A percentile compares a stretch with the other conserved stretches of the same genome.
Evolutionary conservation across 2,888 invertebrate genomes (phyloP).

Genomic region (Escarpia spicata): DNA sequence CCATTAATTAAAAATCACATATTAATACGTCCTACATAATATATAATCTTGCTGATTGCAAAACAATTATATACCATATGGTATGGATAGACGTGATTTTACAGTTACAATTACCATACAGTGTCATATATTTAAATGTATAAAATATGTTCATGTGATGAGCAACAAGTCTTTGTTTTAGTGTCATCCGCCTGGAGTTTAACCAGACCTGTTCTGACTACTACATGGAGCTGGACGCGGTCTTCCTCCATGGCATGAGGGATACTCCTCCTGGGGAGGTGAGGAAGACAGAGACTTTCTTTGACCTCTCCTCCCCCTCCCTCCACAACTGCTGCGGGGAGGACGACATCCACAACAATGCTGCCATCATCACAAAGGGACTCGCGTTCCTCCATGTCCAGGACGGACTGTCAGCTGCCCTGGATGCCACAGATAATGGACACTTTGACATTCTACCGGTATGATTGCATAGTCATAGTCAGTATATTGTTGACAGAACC

Average conservation of each 20-base stretch:
- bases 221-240: constrained; percentile 88
- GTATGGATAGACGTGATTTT: neutral
- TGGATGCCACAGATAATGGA: constrained; percentile 45
- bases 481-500: neutral
- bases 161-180: constrained; percentile 62
- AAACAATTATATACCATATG: too few relatives aligned
- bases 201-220: constrained; percentile 83
- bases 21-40: too few relatives aligned
- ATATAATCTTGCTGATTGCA: too few relatives aligned
- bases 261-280: neutral
- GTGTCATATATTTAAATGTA: neutral
- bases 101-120: neutral
- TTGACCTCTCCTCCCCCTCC: constrained; percentile 1
- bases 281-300: neutral
- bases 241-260: constrained; percentile 60
- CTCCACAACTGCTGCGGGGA: constrained; percentile 19
- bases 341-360: neutral
- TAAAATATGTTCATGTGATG: too few relatives aligned
- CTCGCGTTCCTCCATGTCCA: constrained; percentile 34
- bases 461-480: constrained; percentile 35
- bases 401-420: constrained; percentile 38
- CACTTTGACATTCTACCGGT: constrained; percentile 58
- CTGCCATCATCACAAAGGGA: constrained; percentile 26
- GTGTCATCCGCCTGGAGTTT: constrained; percentile 85
- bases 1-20: too few relatives aligned